Conservation (phyloP, 2,113 vertebrate genomes). For the Leptobrachium ailaonicum region DNA sequence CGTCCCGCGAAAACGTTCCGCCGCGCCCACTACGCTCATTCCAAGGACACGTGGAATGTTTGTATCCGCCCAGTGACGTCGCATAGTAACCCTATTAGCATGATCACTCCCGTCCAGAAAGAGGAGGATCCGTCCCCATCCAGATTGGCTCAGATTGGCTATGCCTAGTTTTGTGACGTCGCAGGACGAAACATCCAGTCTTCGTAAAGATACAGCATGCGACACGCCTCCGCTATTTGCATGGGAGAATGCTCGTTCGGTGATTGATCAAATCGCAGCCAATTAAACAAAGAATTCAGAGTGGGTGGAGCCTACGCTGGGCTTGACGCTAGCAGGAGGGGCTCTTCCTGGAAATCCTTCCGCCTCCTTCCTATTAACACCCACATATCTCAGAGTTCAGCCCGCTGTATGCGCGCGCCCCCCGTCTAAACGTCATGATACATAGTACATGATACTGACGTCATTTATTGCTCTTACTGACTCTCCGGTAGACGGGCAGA, state of each 20-base stretch:
- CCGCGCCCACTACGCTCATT: neutral
- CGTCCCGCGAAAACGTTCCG: neutral
- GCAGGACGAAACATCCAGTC: neutral
- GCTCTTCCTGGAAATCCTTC: neutral
- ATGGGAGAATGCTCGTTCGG: constrained; percentile 1
- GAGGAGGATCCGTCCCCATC: neutral
- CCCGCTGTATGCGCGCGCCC: too few relatives aligned
- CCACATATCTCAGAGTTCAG: too few relatives aligned
- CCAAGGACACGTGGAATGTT: neutral
- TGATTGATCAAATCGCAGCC: constrained; percentile 4
- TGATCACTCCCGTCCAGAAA: neutral
- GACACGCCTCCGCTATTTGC: constrained; percentile 9
- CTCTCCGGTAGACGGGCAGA: too few relatives aligned
- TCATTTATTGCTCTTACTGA: too few relatives aligned
- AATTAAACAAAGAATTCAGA: neutral
- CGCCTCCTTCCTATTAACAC: too few relatives aligned
- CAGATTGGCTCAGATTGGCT: neutral
- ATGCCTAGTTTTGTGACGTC: neutral
- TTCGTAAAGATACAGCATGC: neutral
- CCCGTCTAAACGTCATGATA: too few relatives aligned
- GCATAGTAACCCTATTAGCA: neutral
- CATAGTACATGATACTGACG: too few relatives aligned
- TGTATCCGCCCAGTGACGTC: neutral
- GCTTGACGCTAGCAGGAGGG: neutral
- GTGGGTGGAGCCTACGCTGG: neutral